phyloP scores from a whole-genome alignment of 2,113 vertebrate genomes.

The Tiliqua scincoides region DNA sequence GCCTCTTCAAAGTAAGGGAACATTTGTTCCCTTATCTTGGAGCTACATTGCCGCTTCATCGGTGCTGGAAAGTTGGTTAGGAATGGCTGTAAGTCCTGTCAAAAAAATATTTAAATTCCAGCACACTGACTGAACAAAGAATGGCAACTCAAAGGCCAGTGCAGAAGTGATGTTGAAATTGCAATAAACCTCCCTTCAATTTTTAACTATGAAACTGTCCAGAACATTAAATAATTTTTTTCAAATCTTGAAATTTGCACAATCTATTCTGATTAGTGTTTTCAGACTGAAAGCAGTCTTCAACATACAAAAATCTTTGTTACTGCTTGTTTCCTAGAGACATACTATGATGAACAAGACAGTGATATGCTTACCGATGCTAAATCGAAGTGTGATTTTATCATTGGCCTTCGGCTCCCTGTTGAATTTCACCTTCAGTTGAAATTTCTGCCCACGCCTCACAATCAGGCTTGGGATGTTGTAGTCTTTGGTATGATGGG shows the following conservation, averaged over 20 bases:
- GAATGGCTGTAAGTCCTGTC: neutral
- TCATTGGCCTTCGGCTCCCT: conserved; percentile 22
- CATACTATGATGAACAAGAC: too few species aligned
- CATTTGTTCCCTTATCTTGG: too few species aligned
- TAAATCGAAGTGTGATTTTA: conserved; percentile 10
- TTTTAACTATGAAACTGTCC: neutral
- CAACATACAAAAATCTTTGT: neutral
- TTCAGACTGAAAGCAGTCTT: neutral
- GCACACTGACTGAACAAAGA: too few species aligned
- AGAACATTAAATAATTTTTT: neutral
- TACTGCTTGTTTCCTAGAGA: neutral
- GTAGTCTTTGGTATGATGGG: conserved; percentile 60
- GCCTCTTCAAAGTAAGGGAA: too few species aligned
- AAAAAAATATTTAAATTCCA: neutral
- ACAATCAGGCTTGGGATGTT: conserved; percentile 53
- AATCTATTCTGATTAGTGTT: neutral
- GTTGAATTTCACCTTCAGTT: conserved; percentile 39
- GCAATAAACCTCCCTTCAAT: neutral
- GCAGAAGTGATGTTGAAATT: neutral
- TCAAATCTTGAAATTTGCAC: neutral
- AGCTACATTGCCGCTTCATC: too few species aligned
- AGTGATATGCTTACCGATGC: conserved; percentile 41
- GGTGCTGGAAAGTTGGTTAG: too few species aligned
- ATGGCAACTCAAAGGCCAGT: too few species aligned
- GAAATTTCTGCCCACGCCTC: conserved; percentile 62